Conservation (phyloP, 2,113 vertebrate genomes). For the Prunella himalayana region DNA sequence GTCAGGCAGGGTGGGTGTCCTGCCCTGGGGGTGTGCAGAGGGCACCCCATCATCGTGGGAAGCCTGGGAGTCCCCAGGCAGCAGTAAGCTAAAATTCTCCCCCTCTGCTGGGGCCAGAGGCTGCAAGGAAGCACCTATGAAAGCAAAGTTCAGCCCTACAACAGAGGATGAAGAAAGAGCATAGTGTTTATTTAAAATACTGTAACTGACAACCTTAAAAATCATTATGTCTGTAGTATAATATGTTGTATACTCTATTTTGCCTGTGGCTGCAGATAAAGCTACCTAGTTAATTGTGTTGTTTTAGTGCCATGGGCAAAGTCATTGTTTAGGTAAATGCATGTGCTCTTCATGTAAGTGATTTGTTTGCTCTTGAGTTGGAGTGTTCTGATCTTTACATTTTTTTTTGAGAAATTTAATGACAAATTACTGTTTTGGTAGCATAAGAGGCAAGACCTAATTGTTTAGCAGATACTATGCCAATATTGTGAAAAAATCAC, state of each 20-base stretch:
- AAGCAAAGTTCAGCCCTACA: not conserved
- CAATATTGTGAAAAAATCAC: not conserved
- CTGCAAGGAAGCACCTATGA: fast-evolving
- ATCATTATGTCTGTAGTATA: not conserved
- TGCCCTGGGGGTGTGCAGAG: not conserved
- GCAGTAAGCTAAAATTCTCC: too few relatives aligned
- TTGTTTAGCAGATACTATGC: not conserved
- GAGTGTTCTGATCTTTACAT: not conserved
- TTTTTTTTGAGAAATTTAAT: not conserved
- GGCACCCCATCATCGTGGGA: fast-evolving
- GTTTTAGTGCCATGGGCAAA: not conserved
- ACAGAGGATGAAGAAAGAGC: not conserved
- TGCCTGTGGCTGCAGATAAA: not conserved
- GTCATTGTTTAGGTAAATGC: not conserved
- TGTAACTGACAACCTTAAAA: not conserved
- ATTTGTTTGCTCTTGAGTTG: not conserved
- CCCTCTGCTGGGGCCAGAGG: not conserved
- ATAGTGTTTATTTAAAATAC: not conserved
- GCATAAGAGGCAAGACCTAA: not conserved
- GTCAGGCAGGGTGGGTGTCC: fast-evolving
- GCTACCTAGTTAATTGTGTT: not conserved
- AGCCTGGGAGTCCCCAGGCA: not conserved
- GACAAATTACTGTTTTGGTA: not conserved
- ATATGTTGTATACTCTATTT: not conserved
- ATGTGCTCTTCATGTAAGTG: not conserved